Evolutionary conservation across 2,113 vertebrate species (phyloP).

Genomic region (Oceanodroma tethys): DNA sequence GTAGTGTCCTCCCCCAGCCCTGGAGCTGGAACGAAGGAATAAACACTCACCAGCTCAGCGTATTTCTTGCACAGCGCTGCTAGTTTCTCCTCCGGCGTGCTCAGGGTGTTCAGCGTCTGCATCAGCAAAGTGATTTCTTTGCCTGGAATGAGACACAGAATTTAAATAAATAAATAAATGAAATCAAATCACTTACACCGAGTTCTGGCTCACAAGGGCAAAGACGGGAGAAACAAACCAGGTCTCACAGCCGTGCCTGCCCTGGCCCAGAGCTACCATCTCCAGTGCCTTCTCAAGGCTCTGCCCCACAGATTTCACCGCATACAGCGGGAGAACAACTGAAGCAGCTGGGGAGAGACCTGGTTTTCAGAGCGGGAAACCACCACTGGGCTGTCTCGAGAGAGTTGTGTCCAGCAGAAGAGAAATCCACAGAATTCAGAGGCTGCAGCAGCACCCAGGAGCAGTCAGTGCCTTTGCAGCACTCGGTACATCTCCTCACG

Average conservation of each 20-base stretch:
- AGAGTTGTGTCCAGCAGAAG: not conserved
- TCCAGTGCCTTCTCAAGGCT: not conserved
- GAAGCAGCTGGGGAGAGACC: not conserved
- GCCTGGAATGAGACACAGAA: constrained; percentile 68
- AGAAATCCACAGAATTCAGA: fast-evolving
- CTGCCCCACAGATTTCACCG: not conserved
- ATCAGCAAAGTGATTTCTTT: constrained; percentile 98
- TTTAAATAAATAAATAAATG: not conserved
- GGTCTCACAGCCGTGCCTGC: not conserved
- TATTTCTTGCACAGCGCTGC: constrained; percentile 96
- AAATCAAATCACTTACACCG: not conserved
- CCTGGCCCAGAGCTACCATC: not conserved
- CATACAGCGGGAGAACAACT: fast-evolving
- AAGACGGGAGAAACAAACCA: not conserved
- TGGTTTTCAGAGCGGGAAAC: not conserved
- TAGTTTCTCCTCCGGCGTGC: constrained; percentile 95
- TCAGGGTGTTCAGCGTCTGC: constrained; percentile 97
- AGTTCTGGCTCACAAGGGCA: not conserved
- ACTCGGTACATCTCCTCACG: fast-evolving
- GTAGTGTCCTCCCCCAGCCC: not conserved
- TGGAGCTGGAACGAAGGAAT: not conserved
- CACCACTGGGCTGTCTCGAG: not conserved
- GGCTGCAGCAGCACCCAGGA: not conserved
- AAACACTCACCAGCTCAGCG: constrained; percentile 91
- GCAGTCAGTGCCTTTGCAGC: not conserved